phyloP scores from a whole-genome alignment of 2,888 invertebrate genomes.

The Archips xylosteana region DNA sequence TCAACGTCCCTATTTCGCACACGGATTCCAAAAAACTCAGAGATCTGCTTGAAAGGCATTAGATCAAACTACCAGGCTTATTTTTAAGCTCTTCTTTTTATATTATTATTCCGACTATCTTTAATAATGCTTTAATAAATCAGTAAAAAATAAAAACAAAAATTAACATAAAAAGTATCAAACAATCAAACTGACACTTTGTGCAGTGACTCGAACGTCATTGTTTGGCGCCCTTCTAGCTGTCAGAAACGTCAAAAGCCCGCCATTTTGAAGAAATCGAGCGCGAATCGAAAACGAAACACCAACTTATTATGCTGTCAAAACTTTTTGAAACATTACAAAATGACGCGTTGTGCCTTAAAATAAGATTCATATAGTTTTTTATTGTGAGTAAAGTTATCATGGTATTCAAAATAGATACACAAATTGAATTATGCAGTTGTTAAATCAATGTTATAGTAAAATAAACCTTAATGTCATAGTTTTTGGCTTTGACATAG shows the following conservation, averaged over 20 bases:
- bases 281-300: constrained; percentile 47
- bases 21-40: too few species aligned
- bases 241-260: constrained; percentile 68
- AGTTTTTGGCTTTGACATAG: constrained; percentile 1
- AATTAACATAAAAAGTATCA: constrained; percentile 34
- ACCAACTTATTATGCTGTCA: not conserved
- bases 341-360: constrained; percentile 14
- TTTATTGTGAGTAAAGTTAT: not conserved
- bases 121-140: too few species aligned
- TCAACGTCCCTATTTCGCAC: too few species aligned
- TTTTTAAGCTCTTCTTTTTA: too few species aligned
- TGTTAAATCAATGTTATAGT: not conserved
- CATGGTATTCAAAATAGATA: constrained; percentile 12
- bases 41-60: too few species aligned
- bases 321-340: not conserved
- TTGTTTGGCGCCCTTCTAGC: constrained; percentile 51
- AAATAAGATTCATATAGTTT: constrained; percentile 4
- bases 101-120: too few species aligned
- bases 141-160: constrained; percentile 2
- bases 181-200: constrained; percentile 33
- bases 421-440: not conserved
- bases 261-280: constrained; percentile 57
- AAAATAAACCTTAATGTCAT: constrained; percentile 31
- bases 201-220: constrained; percentile 39
- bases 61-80: too few species aligned